Conservation (phyloP, 2,888 invertebrate species). For the Diplolepis rosae region DNA sequence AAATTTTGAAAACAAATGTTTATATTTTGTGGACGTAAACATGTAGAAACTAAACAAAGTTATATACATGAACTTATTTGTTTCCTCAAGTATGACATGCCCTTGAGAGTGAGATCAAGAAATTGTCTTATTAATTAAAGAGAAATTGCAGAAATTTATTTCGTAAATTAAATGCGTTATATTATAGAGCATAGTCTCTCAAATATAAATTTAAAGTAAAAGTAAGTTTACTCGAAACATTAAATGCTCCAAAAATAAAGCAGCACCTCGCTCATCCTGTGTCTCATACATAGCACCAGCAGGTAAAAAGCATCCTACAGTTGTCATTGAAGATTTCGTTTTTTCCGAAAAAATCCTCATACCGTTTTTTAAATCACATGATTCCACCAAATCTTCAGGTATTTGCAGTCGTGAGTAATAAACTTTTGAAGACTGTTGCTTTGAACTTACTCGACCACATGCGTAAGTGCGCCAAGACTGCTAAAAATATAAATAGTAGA, state of each 20-base stretch:
- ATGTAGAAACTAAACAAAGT: no score
- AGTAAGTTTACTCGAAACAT: slow-evolving; percentile 53
- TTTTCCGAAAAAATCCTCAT: slow-evolving; percentile 48
- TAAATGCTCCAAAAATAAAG: slow-evolving; percentile 58
- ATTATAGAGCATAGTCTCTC: no score
- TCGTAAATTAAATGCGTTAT: no score
- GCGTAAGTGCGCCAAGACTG: no score
- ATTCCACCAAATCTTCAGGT: background rate
- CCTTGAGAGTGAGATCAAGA: no score
- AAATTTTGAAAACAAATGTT: no score
- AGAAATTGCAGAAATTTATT: no score
- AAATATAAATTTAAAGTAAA: background rate
- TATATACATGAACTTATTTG: no score
- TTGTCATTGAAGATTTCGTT: slow-evolving; percentile 51
- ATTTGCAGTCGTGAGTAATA: background rate
- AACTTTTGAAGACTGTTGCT: background rate
- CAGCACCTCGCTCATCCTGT: slow-evolving; percentile 35
- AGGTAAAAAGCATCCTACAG: slow-evolving; percentile 55
- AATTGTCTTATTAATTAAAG: no score
- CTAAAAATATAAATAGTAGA: background rate
- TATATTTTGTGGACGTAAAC: no score
- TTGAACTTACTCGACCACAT: no score
- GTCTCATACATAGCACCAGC: slow-evolving; percentile 57
- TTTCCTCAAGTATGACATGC: no score
- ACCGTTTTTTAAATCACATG: background rate